These are phyloP conservation scores for Proisotoma minuta DNA, from an alignment of 2,888 invertebrate genomes.

Conservation along the genomic window DNA sequence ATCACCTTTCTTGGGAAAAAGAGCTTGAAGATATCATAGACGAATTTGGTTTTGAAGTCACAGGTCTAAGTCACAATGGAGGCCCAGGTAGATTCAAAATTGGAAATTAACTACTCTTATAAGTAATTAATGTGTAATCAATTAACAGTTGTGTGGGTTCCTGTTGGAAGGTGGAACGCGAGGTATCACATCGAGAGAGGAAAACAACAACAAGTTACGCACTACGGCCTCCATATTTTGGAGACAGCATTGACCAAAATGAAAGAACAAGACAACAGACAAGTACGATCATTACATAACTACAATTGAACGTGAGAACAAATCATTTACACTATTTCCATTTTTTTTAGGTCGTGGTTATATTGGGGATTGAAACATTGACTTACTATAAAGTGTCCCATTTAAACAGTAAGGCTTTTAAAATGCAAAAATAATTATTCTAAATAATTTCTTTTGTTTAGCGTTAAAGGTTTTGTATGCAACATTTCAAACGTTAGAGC, in stretches of 20 bases:
- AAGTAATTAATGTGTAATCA: background rate
- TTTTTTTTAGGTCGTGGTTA: too few species aligned
- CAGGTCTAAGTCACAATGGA: background rate
- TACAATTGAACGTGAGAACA: too few species aligned
- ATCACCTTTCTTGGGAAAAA: background rate
- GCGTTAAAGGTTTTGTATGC: conserved; percentile 23
- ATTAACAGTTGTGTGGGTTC: conserved; percentile 28
- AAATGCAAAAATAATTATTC: background rate
- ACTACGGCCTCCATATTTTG: conserved; percentile 24
- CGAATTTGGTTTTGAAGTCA: background rate
- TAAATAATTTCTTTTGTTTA: background rate
- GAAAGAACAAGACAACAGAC: background rate
- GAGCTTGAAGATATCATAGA: background rate
- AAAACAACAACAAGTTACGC: conserved; percentile 23
- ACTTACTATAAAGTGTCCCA: conserved; percentile 25
- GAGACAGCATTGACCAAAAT: conserved; percentile 22
- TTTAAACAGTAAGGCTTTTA: conserved; percentile 19
- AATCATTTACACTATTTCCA: too few species aligned
- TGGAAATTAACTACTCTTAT: background rate
- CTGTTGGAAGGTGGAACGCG: conserved; percentile 25
- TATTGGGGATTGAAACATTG: conserved; percentile 27
- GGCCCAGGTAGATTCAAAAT: conserved; percentile 9
- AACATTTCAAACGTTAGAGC: conserved; percentile 26
- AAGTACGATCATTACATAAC: too few species aligned
- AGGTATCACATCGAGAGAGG: conserved; percentile 29